These are phyloP conservation scores for Thomomys bottae DNA, from an alignment of 2,113 vertebrate species.

Conservation along the genomic window DNA sequence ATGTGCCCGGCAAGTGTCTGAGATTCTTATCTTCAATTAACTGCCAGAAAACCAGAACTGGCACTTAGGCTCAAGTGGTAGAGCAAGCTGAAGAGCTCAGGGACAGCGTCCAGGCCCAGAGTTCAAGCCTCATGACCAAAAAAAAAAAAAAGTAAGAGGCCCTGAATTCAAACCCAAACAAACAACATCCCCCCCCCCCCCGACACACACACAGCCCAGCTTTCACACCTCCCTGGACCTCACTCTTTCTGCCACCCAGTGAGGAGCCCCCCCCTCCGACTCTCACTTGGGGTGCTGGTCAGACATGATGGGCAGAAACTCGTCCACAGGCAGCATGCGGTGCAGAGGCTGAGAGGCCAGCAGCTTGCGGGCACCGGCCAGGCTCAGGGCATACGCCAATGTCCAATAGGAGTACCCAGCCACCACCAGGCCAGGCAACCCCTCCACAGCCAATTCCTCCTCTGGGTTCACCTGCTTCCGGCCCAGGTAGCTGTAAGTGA, in stretches of 20 bases:
- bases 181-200: not conserved
- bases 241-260: too few species aligned
- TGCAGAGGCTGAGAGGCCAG: slow-evolving; percentile 91
- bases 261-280: not conserved
- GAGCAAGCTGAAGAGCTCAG: too few species aligned
- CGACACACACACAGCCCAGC: not conserved
- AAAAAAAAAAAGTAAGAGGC: too few species aligned
- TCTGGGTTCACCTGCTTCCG: slow-evolving; percentile 94
- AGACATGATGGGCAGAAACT: slow-evolving; percentile 98
- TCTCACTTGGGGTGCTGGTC: slow-evolving; percentile 96
- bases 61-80: too few species aligned
- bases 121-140: too few species aligned
- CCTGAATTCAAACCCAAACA: not conserved
- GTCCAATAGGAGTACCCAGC: slow-evolving; percentile 97
- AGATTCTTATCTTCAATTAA: too few species aligned
- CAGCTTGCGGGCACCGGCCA: slow-evolving; percentile 92
- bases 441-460: slow-evolving; percentile 88
- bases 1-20: too few species aligned
- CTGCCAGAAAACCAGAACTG: too few species aligned
- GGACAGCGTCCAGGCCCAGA: too few species aligned
- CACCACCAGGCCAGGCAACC: slow-evolving; percentile 89
- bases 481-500: slow-evolving; percentile 91
- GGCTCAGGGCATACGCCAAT: slow-evolving; percentile 93
- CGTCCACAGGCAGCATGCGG: slow-evolving; percentile 97
- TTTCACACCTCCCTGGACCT: not conserved